Conservation (phyloP, 2,888 invertebrate species). For the Hydropsyche betteni region DNA sequence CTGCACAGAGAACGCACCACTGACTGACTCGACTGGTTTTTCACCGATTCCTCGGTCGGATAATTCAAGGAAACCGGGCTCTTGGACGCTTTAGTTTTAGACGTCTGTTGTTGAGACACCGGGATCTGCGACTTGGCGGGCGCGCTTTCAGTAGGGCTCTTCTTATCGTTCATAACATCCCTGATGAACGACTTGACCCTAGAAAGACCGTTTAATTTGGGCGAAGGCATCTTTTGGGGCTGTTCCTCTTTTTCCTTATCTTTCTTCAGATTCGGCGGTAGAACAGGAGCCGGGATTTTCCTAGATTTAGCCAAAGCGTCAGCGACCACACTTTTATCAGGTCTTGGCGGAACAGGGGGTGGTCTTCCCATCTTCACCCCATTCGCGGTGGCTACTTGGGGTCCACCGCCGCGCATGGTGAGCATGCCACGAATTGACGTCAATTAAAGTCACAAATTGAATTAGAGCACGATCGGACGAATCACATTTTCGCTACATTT, state of each 20-base stretch:
- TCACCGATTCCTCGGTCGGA: slow-evolving; percentile 47
- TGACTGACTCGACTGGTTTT: slow-evolving; percentile 64
- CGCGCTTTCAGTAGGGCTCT: slow-evolving; percentile 60
- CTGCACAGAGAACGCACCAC: slow-evolving; percentile 65
- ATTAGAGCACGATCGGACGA: slow-evolving; percentile 42
- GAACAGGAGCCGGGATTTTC: slow-evolving; percentile 60
- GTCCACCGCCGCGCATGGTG: slow-evolving; percentile 49
- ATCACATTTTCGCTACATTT: slow-evolving; percentile 20
- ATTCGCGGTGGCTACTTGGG: slow-evolving; percentile 45
- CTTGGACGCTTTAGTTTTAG: slow-evolving; percentile 60
- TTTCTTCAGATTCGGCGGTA: slow-evolving; percentile 61
- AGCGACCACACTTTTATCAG: slow-evolving; percentile 76
- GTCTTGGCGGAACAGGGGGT: slow-evolving; percentile 84
- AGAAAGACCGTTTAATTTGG: slow-evolving; percentile 64
- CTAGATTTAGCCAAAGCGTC: slow-evolving; percentile 76
- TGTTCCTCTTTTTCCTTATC: slow-evolving; percentile 58
- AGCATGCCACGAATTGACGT: slow-evolving; percentile 46
- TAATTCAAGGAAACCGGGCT: slow-evolving; percentile 53
- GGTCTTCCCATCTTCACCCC: slow-evolving; percentile 65
- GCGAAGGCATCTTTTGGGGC: slow-evolving; percentile 56
- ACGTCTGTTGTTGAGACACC: slow-evolving; percentile 55
- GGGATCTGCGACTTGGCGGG: slow-evolving; percentile 48
- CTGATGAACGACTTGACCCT: slow-evolving; percentile 66
- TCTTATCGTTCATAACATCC: slow-evolving; percentile 66
- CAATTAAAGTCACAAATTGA: slow-evolving; percentile 49